These are phyloP conservation scores for Geococcyx californianus DNA, from an alignment of 2,113 vertebrate species.

Conservation along the genomic window DNA sequence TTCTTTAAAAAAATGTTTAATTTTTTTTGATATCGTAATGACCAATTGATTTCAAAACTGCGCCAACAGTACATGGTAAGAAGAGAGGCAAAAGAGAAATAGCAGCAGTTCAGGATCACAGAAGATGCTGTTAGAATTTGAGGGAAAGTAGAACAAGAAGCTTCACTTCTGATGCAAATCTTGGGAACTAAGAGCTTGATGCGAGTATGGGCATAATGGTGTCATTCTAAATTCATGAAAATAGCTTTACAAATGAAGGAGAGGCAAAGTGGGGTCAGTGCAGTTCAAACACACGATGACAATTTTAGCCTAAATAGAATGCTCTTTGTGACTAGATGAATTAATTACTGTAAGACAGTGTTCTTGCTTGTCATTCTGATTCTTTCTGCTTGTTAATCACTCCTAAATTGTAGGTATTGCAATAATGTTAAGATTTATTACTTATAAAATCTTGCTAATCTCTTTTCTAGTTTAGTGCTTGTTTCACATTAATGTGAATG, in stretches of 20 bases:
- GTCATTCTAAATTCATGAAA: constrained; percentile 70
- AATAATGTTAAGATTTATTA: constrained; percentile 50
- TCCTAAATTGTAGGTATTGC: constrained; percentile 54
- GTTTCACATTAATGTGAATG: neutral
- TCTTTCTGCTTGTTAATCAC: constrained; percentile 70
- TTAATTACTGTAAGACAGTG: constrained; percentile 71
- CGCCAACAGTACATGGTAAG: neutral
- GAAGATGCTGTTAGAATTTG: constrained; percentile 19
- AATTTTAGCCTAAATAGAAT: constrained; percentile 68
- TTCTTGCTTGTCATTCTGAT: constrained; percentile 68
- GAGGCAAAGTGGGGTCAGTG: constrained; percentile 68
- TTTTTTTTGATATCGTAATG: neutral
- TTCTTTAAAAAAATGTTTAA: neutral
- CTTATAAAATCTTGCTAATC: constrained; percentile 1
- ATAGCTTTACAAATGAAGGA: constrained; percentile 69
- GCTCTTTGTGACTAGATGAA: constrained; percentile 66
- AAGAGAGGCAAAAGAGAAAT: constrained; percentile 8
- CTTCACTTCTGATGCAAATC: constrained; percentile 68
- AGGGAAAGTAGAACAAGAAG: constrained; percentile 41
- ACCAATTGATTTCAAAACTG: neutral
- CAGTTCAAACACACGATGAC: constrained; percentile 62
- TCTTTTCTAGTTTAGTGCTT: neutral
- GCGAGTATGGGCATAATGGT: constrained; percentile 53
- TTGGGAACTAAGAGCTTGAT: constrained; percentile 48
- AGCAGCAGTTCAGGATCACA: neutral